Base-by-base conservation (phyloP, 2,888 invertebrate species). In the Volucella inflata region DNA sequence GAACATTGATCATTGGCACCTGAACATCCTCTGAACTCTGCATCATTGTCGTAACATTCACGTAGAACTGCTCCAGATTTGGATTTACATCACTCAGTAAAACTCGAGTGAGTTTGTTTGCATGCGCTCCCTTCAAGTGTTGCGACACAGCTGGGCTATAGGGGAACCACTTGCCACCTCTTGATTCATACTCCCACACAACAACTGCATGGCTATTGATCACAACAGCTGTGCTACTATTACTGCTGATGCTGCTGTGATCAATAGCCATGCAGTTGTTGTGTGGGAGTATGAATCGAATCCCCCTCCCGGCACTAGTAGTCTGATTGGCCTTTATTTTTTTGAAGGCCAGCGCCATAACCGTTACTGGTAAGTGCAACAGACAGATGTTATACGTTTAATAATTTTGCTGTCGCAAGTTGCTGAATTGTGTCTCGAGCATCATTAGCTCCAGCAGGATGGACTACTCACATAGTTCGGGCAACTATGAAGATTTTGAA, bases 71-170 rank as follows among this genome's bases (percentile, higher is more conserved):
- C 89, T 95, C 94, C 68, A 97, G 92, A 79, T 94, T 93, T 0
- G 97, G 97, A 91, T 97, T 97, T 1, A 97, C 97, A 92, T 97
- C 97, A 67, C 96, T 96, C n/a, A 97, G 93, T 88, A 97, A 94
- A 8, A 97, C 97, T 67, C 96, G 93, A 0, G 97, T 97, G 38
- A 97, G 92, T 90, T 96, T 95, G 93, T 97, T 97, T 85, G 94
- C 95, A 90, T 96, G 95, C 0, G 97, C 97, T 67, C 97, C 93
- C 91, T 97, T 97, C 87, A 97, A 92, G 83, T 97, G 96, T 89
- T 97, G 96, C 0, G 96, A 95, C 6, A 97, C 97, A 6, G 95
- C 96, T 0, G 97, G 97, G 67, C 95, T 95, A 92, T 97, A 97
- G 0, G 97, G 97, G 90, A 97, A 93, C 97, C 97, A 97, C 89